A percentile compares a stretch with the other conserved stretches of the same genome.
phyloP scores from a whole-genome alignment of 2,113 vertebrate species.

The Pheucticus melanocephalus region DNA sequence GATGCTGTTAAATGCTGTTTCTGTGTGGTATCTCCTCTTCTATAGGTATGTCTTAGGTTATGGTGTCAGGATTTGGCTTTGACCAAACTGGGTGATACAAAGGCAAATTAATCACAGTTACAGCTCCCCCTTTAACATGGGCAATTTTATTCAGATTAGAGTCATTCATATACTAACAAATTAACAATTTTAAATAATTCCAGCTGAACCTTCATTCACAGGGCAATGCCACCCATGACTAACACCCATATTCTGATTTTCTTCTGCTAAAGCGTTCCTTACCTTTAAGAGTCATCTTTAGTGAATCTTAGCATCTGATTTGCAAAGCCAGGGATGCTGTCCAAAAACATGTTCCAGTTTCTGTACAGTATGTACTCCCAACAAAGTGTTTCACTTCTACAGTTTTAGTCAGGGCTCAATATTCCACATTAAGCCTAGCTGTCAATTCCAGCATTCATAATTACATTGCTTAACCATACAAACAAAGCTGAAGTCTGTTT shows the following conservation, averaged over 20 bases:
- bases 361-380: constrained; percentile 60
- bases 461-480: constrained; percentile 17
- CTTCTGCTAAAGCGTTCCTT: not conserved
- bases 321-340: constrained; percentile 48
- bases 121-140: not conserved
- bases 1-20: not conserved
- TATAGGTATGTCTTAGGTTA: not conserved
- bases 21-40: not conserved
- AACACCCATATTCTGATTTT: not conserved
- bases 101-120: not conserved
- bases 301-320: constrained; percentile 48
- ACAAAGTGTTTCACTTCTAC: constrained; percentile 43
- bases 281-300: constrained; percentile 22
- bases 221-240: not conserved
- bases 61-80: not conserved
- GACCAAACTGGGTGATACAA: not conserved
- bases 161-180: not conserved
- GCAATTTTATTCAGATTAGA: not conserved
- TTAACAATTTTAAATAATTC: not conserved
- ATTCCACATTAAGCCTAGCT: constrained; percentile 3
- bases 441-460: constrained; percentile 29
- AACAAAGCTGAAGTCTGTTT: constrained; percentile 40
- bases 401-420: constrained; percentile 40
- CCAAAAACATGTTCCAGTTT: constrained; percentile 67
- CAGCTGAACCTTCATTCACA: not conserved